Conservation (phyloP, 1,140 invertebrate genomes). For the Leptinotarsa texana region DNA sequence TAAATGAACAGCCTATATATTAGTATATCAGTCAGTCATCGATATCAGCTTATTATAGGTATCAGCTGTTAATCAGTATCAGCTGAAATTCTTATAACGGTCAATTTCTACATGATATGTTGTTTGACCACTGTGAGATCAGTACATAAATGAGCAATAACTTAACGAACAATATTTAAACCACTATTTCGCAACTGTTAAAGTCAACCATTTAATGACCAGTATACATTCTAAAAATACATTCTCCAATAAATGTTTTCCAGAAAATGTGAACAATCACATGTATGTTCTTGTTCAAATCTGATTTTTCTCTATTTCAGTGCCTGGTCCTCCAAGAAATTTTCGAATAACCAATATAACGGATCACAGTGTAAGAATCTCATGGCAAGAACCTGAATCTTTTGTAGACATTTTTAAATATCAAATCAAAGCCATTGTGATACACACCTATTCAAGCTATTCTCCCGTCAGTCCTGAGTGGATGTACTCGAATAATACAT, state of each 20-base stretch:
- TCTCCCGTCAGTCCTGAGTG: constrained; percentile 34
- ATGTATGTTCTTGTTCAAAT: constrained; percentile 4
- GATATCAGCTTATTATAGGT: too few relatives aligned
- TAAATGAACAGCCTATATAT: too few relatives aligned
- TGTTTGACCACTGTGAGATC: neutral
- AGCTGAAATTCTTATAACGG: too few relatives aligned
- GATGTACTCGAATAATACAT: constrained; percentile 48
- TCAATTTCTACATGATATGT: too few relatives aligned
- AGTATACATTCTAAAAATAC: too few relatives aligned
- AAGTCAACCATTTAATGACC: too few relatives aligned
- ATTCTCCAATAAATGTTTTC: too few relatives aligned
- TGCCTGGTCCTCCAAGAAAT: constrained; percentile 48
- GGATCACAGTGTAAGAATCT: constrained; percentile 42
- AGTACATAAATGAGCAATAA: too few relatives aligned
- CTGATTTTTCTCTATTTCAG: constrained; percentile 35
- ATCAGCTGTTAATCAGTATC: too few relatives aligned
- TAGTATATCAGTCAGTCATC: too few relatives aligned
- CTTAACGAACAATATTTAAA: too few relatives aligned
- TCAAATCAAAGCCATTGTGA: constrained; percentile 43
- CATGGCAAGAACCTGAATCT: constrained; percentile 49
- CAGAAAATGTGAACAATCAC: neutral
- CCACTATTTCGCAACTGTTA: too few relatives aligned
- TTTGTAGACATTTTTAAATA: constrained; percentile 46
- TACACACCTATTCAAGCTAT: constrained; percentile 47
- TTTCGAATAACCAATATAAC: constrained; percentile 47